Evolutionary conservation across 2,888 invertebrate species (phyloP), one percentile per base, ranked within the genome.

Genomic region (Drosophila cracens): DNA sequence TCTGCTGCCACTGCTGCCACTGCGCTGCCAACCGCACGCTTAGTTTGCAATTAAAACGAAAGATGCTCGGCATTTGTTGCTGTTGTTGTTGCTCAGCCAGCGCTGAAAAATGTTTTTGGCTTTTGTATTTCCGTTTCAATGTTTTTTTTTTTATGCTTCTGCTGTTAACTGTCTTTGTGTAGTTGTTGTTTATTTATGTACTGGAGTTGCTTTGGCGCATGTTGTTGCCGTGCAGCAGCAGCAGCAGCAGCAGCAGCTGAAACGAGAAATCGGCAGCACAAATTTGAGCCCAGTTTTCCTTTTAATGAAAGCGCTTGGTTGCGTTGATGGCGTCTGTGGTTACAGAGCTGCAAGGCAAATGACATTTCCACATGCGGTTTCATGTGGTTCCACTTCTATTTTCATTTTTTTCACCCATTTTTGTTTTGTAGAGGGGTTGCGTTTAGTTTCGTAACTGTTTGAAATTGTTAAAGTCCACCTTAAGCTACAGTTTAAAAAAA

Each of bases 41-140:
- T 89, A 89, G 89, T 87, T 90, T 87, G 89, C 90, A 89, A 89
- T 90, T 89, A 90, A 90, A 87, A 83, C 79, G 86, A 87, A 87
- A 90, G 88, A 90, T 88, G 89, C 82, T 88, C 74, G 52, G 81
- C 82, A 88, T 86, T 86, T 88, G 82, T 76, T 79, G 68, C 58
- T 59, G 59, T 60, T 57, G 52, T 65, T 65, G 29, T 71, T 61
- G 57, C 76, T 56, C 77, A 75, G 86, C 76, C 79, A 79, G 76
- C 81, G 67, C 48, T 81, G 66, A 79, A 72, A 80, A 82, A 79
- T 66, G 73, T 72, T 75, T 73, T 73, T 70, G 73, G 61, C 38
- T 76, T 71, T 74, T 80, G 60, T 67, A 54, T 74, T 56, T 76
- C 53, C 51, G 38, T 51, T 54, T 53, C 16, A 25, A 46, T 43